Base-by-base conservation (phyloP, 2,888 invertebrate species). In the Lasioglossum leucozonium region DNA sequence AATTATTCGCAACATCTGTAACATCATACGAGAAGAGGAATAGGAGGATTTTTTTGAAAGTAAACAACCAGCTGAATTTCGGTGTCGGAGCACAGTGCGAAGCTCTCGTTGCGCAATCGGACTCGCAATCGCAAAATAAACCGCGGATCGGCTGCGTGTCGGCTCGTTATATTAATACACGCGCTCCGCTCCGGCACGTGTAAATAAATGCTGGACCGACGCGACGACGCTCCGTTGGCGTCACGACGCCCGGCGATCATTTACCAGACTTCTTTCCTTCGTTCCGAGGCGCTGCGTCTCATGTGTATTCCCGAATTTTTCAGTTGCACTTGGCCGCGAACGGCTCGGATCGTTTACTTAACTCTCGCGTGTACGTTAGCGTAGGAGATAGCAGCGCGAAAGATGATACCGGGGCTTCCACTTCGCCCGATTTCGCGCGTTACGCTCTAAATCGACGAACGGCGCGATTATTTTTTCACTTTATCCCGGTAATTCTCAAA, bases 121-220 rank as follows among this genome's bases (percentile, higher is more conserved):
- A 40, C 30, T 74, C 47, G 42, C 71, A 37, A 71, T 79, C 71
- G 78, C 77, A 58, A 85, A 81, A 86, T 86, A 86, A 87, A 89
- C 82, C 80, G 69, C 34, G 72, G 87, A 87, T 89, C 81, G 83
- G 85, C 79, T 82, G 47, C 69, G 65, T 30, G 51, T 78, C 79
- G 71, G 34, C 65, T 30, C 79, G 87, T 72, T 84, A 79, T 85
- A 84, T 85, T 81, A 85, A 85, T 71, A 82, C 77, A 47, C 81
- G 65, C 80, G 37, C 55, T n/a, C n/a, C 16, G 77, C 72, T 58
- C 65, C 55, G 79, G 58, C 80, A 74, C 37, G 22, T 42, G 69
- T 79, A 88, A 88, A 87, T 77, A 69, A 42, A 42, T 30, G 22
- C 37, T 58, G 42, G 30, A 0, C 51, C 47, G 6, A 16, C 42